Evolutionary conservation across 2,888 invertebrate genomes (phyloP).

Genomic region (Andrena fulva): DNA sequence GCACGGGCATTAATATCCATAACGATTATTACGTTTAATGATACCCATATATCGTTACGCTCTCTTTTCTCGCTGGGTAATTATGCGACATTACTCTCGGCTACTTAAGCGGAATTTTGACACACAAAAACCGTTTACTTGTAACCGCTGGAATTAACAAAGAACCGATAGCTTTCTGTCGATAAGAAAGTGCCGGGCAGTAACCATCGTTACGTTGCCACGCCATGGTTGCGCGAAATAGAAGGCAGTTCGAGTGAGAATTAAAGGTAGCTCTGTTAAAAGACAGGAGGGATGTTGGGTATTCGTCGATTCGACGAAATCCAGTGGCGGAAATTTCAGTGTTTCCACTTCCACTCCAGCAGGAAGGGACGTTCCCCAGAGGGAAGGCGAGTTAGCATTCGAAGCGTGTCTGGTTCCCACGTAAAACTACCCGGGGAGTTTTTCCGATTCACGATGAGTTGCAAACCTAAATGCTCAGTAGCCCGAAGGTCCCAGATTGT

Average conservation of each 20-base stretch:
- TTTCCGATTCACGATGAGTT: conserved; percentile 81
- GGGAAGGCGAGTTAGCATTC: conserved; percentile 69
- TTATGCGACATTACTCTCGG: conserved; percentile 18
- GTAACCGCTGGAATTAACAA: conserved; percentile 8
- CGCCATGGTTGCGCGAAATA: not conserved
- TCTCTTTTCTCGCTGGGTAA: conserved; percentile 8
- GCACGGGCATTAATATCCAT: conserved; percentile 31
- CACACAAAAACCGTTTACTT: conserved; percentile 10
- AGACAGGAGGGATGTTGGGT: no score
- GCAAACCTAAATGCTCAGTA: conserved; percentile 77
- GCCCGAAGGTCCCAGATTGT: conserved; percentile 72
- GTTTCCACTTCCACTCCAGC: conserved; percentile 37
- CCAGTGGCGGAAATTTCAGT: not conserved
- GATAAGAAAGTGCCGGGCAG: not conserved
- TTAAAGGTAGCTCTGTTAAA: no score
- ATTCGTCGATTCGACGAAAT: not conserved
- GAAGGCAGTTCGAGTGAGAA: no score
- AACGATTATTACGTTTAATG: conserved; percentile 54
- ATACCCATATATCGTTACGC: conserved; percentile 27
- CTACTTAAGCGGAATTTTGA: not conserved
- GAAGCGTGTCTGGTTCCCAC: conserved; percentile 79
- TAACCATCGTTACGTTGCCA: not conserved
- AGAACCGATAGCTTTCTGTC: not conserved
- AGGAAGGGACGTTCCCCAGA: conserved; percentile 42
- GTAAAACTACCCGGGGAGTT: conserved; percentile 69